These are phyloP conservation scores for Gymnodraco acuticeps DNA, from an alignment of 2,797 vertebrate species.

Conservation along the genomic window DNA sequence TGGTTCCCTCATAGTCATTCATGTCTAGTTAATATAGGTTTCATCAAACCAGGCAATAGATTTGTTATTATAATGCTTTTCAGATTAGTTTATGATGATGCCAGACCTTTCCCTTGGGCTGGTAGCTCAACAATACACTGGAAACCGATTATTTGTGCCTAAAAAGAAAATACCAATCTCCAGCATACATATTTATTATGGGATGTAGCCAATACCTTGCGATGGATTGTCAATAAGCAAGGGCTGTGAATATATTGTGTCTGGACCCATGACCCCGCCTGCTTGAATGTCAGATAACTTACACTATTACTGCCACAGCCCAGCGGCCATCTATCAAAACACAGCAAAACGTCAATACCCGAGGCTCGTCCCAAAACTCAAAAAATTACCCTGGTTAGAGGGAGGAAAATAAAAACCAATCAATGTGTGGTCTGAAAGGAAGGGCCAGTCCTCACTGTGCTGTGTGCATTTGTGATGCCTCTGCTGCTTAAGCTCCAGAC, in stretches of 20 bases:
- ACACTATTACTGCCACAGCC: conserved; percentile 77
- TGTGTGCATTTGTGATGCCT: conserved; percentile 81
- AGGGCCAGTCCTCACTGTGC: conserved; percentile 63
- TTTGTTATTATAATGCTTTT: conserved; percentile 68
- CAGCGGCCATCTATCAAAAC: conserved; percentile 80
- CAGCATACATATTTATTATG: conserved; percentile 81
- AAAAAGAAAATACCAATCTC: conserved; percentile 63
- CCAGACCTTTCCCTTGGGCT: conserved; percentile 51
- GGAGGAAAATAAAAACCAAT: conserved; percentile 78
- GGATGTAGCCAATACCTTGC: conserved; percentile 69
- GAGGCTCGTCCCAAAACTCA: conserved; percentile 71
- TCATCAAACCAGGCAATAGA: conserved; percentile 54
- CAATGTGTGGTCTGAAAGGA: conserved; percentile 75
- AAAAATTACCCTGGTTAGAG: conserved; percentile 79
- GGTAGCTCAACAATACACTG: conserved; percentile 49
- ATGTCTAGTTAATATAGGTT: conserved; percentile 55
- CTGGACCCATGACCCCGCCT: conserved; percentile 75
- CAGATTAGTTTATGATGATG: conserved; percentile 73
- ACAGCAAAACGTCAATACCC: conserved; percentile 73
- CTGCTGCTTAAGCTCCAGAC: conserved; percentile 79
- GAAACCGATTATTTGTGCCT: conserved; percentile 69
- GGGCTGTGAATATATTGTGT: conserved; percentile 81
- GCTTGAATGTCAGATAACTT: conserved; percentile 79
- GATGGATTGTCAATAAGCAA: conserved; percentile 81
- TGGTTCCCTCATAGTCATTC: conserved; percentile 40